Base-by-base conservation (phyloP, 1,140 invertebrate species). In the Ruditapes philippinarum region DNA sequence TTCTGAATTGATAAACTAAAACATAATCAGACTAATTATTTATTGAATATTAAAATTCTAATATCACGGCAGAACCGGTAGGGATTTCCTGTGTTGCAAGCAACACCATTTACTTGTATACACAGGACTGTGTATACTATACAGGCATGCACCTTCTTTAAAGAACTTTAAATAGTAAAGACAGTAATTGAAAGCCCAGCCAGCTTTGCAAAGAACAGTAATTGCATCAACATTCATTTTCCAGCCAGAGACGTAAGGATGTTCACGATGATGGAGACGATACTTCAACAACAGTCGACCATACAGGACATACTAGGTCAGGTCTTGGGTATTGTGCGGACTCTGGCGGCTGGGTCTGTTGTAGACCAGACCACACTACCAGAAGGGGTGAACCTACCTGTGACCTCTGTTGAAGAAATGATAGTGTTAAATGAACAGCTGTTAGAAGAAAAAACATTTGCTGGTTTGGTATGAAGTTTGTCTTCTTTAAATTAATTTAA, bases 161-260 rank as follows among this genome's bases (percentile, higher is more conserved):
- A 49, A 49, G 45, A 49, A 49, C 45, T 49, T 49, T 49, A 49
- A 49, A 49, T 49, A 49, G 7, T 49, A 49, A 49, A 49, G 45
- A 49, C 45, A 49, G 19, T 49, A 49, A 49, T 49, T 49, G 45
- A 49, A 49, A 49, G 45, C 45, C 45, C 45, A 49, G 45, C 45
- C 45, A 49, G 45, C 45, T 49, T 49, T 49, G 45, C 45, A 49
- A 49, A 49, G 45, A 49, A 49, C 45, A 49, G 45, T 49, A 49
- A 11, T 49, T 49, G 45, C 45, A 49, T 49, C 45, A 49, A 49
- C 45, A 49, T 49, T 49, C 19, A 49, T 49, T 49, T 73, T 73
- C 33, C 70, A 73, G 70, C 38, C 33, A 73, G 70, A 38, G 70
- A 73, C 33, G 38, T 73, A 17, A 36, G 38, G 70, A 73, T 73